Evolutionary conservation across 2,888 invertebrate genomes (phyloP).

Genomic region (Trachelus iudaicus): DNA sequence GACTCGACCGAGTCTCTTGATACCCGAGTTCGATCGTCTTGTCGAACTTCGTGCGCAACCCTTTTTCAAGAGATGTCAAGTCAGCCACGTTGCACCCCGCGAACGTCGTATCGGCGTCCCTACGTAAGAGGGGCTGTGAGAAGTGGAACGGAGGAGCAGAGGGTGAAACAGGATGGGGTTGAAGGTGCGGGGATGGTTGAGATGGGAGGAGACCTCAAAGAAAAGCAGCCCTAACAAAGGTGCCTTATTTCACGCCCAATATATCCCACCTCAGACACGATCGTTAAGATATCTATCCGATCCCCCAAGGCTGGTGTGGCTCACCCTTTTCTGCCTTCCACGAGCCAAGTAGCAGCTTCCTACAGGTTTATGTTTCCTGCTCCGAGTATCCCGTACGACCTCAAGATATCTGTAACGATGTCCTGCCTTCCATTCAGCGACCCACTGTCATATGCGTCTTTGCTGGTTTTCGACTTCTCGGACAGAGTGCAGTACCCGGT

Average conservation of each 20-base stretch:
- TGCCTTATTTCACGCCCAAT: constrained; percentile 58
- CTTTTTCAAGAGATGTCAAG: not conserved
- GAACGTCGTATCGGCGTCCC: not conserved
- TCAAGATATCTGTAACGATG: not conserved
- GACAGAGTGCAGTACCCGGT: not conserved
- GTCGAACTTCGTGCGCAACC: not conserved
- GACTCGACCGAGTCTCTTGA: too few relatives aligned
- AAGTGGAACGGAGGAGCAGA: not conserved
- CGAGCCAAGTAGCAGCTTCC: constrained; percentile 14
- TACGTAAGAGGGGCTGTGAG: not conserved
- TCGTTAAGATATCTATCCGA: constrained; percentile 59
- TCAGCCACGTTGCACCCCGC: not conserved
- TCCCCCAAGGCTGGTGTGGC: constrained; percentile 20
- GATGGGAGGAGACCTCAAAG: constrained; percentile 11
- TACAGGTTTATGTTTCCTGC: constrained; percentile 11
- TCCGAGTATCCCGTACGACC: constrained; percentile 3
- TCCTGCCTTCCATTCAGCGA: not conserved
- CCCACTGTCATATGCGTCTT: not conserved
- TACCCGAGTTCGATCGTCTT: not conserved
- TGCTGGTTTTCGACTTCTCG: constrained; percentile 1
- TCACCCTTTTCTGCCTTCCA: constrained; percentile 23
- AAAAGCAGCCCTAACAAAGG: constrained; percentile 46
- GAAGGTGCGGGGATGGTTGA: not conserved
- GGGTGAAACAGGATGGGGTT: not conserved
- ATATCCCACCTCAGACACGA: constrained; percentile 55